phyloP scores from a whole-genome alignment of 2,113 vertebrate genomes.

The Myxocyprinus asiaticus region DNA sequence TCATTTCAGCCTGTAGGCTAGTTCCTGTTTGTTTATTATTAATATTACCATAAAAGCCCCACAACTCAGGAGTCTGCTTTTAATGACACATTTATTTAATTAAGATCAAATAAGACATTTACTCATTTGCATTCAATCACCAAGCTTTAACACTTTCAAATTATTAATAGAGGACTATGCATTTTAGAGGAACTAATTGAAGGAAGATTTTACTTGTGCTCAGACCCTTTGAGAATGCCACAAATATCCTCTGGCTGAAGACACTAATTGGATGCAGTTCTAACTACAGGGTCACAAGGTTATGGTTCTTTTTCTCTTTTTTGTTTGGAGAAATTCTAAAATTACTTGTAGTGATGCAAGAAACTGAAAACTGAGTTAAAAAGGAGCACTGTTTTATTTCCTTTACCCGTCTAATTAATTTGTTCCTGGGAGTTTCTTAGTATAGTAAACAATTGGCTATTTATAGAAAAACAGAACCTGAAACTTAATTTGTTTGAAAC shows the following conservation, averaged over 20 bases:
- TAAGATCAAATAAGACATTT: slow-evolving; percentile 42
- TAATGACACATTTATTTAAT: slow-evolving; percentile 46
- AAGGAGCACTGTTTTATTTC: neutral
- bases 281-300: slow-evolving; percentile 20
- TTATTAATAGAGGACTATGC: slow-evolving; percentile 29
- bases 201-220: slow-evolving; percentile 1
- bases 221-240: slow-evolving; percentile 2
- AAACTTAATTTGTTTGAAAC: too few relatives aligned
- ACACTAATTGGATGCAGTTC: slow-evolving; percentile 2
- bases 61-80: slow-evolving; percentile 24
- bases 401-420: neutral
- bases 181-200: slow-evolving; percentile 15
- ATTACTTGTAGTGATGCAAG: neutral
- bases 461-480: too few relatives aligned
- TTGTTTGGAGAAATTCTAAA: neutral
- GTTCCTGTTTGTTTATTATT: slow-evolving; percentile 19
- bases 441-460: neutral
- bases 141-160: slow-evolving; percentile 32
- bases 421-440: neutral
- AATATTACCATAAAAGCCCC: slow-evolving; percentile 29
- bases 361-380: neutral
- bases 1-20: neutral
- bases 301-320: neutral
- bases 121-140: slow-evolving; percentile 40
- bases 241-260: neutral